A percentile compares a stretch with the other conserved stretches of the same genome.
Evolutionary conservation across 1,140 invertebrate genomes (phyloP).

Genomic region (Bombus huntii): DNA sequence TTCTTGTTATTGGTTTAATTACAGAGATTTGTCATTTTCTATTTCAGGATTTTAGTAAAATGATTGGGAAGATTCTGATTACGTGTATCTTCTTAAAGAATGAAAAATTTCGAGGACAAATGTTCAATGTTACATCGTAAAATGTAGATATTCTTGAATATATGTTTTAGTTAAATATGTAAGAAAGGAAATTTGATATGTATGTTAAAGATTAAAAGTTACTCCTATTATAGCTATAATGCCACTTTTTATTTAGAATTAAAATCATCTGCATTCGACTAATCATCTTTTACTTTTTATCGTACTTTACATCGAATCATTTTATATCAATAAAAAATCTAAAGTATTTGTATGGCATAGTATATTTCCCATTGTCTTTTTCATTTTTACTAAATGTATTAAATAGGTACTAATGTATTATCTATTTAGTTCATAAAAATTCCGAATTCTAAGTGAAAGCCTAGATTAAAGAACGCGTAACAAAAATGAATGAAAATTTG

Average conservation of each 20-base stretch:
- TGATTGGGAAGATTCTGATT: background rate
- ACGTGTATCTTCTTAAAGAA: background rate
- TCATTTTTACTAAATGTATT: background rate
- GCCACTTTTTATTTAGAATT: background rate
- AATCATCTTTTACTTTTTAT: background rate
- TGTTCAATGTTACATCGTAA: background rate
- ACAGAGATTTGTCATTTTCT: background rate
- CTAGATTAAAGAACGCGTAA: slow-evolving; percentile 11
- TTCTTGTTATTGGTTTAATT: background rate
- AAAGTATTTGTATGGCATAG: background rate
- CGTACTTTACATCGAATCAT: background rate
- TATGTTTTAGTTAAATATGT: background rate
- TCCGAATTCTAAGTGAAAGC: slow-evolving; percentile 37
- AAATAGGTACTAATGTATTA: background rate
- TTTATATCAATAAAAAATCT: background rate
- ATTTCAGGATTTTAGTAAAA: background rate
- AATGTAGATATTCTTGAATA: background rate
- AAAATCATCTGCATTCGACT: background rate
- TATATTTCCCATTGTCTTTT: background rate
- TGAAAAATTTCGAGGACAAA: background rate
- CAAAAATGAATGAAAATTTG: slow-evolving; percentile 1
- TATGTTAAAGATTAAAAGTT: background rate
- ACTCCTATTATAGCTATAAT: background rate
- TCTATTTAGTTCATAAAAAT: background rate
- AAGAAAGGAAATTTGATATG: background rate